Evolutionary conservation across 2,113 vertebrate genomes (phyloP).

Genomic region (Falcunculus frontatus): DNA sequence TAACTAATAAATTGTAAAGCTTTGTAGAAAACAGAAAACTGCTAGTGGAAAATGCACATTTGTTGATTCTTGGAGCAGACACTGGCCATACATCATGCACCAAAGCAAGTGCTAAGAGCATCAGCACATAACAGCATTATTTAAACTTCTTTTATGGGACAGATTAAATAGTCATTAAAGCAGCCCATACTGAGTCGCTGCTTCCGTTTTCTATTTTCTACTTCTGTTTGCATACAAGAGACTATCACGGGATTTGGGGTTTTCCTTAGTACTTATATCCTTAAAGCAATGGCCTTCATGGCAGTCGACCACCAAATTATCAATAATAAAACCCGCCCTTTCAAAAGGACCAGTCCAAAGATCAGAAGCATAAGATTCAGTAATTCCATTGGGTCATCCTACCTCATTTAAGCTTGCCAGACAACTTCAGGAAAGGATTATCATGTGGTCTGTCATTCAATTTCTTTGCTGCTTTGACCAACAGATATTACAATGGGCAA

Average conservation of each 20-base stretch:
- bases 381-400: background rate
- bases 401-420: background rate
- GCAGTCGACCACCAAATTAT: background rate
- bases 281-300: background rate
- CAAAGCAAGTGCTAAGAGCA: constrained; percentile 22
- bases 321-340: background rate
- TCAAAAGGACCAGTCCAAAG: background rate
- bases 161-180: constrained; percentile 13
- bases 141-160: constrained; percentile 25
- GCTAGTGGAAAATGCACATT: constrained; percentile 61
- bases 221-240: background rate
- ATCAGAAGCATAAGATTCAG: background rate
- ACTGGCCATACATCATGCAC: constrained; percentile 21
- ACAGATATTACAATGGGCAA: background rate
- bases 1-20: constrained; percentile 65
- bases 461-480: background rate
- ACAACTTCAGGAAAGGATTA: background rate
- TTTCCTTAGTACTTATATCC: background rate
- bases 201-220: background rate
- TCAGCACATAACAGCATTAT: background rate
- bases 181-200: background rate
- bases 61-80: constrained; percentile 57
- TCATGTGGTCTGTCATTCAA: background rate
- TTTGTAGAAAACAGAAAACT: constrained; percentile 59
- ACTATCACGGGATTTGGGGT: background rate